A percentile compares a stretch with the other conserved stretches of the same genome.
These are phyloP conservation scores for Gambusia yucatana DNA, from an alignment of 2,797 vertebrate genomes.

Conservation along the genomic window DNA sequence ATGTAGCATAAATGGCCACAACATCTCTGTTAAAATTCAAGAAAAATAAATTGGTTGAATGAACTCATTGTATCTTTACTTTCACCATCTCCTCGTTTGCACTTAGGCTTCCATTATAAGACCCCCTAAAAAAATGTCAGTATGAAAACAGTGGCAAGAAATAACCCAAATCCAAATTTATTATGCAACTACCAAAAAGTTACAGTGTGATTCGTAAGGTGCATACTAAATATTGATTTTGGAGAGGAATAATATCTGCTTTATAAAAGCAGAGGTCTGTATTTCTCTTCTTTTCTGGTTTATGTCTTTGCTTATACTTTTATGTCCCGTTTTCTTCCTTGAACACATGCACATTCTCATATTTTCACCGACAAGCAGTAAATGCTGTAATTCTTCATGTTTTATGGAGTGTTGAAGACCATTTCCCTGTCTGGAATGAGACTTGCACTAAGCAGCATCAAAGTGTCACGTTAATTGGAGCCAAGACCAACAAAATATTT, in stretches of 20 bases:
- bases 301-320: constrained; percentile 29
- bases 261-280: constrained; percentile 45
- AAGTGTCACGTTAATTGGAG: constrained; percentile 53
- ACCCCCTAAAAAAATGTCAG: neutral
- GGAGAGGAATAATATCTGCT: constrained; percentile 65
- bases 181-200: neutral
- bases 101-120: neutral
- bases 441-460: constrained; percentile 54
- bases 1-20: too few species aligned
- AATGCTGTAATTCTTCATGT: constrained; percentile 41
- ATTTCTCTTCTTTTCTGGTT: constrained; percentile 25
- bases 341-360: constrained; percentile 31
- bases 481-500: constrained; percentile 71
- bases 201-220: neutral
- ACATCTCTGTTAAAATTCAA: neutral
- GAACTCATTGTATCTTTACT: neutral
- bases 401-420: constrained; percentile 62
- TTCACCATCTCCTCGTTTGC: neutral
- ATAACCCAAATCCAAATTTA: neutral
- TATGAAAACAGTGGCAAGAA: neutral
- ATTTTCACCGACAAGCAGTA: constrained; percentile 35
- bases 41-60: neutral
- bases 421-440: constrained; percentile 57
- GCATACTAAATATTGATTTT: constrained; percentile 33
- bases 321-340: constrained; percentile 37